Base-by-base conservation (phyloP, 2,888 invertebrate genomes). In the Spisula solida region DNA sequence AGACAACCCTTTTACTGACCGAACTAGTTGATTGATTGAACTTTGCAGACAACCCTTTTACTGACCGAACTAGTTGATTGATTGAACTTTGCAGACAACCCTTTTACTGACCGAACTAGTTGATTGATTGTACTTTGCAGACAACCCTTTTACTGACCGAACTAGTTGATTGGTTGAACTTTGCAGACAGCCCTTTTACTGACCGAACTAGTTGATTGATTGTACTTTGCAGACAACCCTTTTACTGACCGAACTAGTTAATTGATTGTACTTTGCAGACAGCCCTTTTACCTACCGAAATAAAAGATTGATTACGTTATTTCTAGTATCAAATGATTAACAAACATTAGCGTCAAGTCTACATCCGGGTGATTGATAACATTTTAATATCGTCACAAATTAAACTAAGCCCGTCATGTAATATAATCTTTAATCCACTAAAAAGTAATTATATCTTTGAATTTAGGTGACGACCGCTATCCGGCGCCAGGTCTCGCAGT, bases 391-490 rank as follows among this genome's bases (percentile, higher is more conserved):
- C 20, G 8, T 25, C 12, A 6, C 25, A n/a, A 20, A 60, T 60
- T 25, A 66, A 66, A 25, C 10, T 66, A 2, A 66, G n/a, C 60
- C 10, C 25, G n/a, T 66, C 60, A 66, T 66, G 60, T 66, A 66
- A 66, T 66, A 66, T 66, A 66, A 66, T 66, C 60, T 66, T 66
- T 25, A n/a, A 66, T 25, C 10, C n/a, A 66, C n/a, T 66, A 56
- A 8, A 66, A 66, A 25, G 60, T 66, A 66, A 66, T n/a, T 66
- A 66, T 25, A 25, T 10, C n/a, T n/a, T 10, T 25, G 4, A n/a
- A 66, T n/a, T 66, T 25, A 8, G 25, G 25, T 66, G 60, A 25
- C 60, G 25, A 4, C 25, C 25, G n/a, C 25, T 10, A 8, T 25
- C 6, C 10, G 20, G 0, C n/a, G 25, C n/a, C 25, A 8, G 10